phyloP scores from a whole-genome alignment of 1,140 invertebrate genomes.

The Manduca sexta region DNA sequence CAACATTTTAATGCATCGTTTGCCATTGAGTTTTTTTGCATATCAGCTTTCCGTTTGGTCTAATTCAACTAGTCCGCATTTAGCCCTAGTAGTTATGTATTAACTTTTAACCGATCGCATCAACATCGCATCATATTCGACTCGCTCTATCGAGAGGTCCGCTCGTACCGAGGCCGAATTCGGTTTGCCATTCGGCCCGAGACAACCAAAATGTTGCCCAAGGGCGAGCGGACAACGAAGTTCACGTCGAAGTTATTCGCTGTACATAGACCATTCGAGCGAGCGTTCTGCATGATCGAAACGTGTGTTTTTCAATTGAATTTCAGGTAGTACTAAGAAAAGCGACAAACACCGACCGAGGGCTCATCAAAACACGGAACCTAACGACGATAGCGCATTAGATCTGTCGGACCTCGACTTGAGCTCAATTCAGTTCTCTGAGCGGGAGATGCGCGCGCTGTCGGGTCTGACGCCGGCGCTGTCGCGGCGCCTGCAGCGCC shows the following conservation, averaged over 20 bases:
- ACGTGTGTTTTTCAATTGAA: slow-evolving; percentile 70
- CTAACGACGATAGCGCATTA: slow-evolving; percentile 65
- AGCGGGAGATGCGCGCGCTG: slow-evolving; percentile 77
- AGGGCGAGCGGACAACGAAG: slow-evolving; percentile 3
- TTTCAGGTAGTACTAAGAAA: slow-evolving; percentile 68
- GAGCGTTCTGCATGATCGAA: slow-evolving; percentile 72
- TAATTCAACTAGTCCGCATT: slow-evolving; percentile 42
- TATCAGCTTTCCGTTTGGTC: slow-evolving; percentile 52
- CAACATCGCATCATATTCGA: slow-evolving; percentile 10
- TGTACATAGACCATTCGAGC: slow-evolving; percentile 61
- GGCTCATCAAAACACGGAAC: slow-evolving; percentile 29
- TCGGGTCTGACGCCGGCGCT: slow-evolving; percentile 67
- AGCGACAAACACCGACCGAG: slow-evolving; percentile 37
- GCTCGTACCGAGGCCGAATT: not conserved
- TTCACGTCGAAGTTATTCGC: slow-evolving; percentile 23
- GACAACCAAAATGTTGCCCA: slow-evolving; percentile 3
- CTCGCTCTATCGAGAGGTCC: not conserved
- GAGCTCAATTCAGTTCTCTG: slow-evolving; percentile 77
- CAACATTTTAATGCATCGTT: slow-evolving; percentile 70
- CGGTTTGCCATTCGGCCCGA: not conserved
- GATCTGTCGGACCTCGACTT: slow-evolving; percentile 78
- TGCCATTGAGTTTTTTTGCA: slow-evolving; percentile 51
- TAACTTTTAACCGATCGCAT: slow-evolving; percentile 58
- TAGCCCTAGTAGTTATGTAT: slow-evolving; percentile 36
- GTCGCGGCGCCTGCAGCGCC: slow-evolving; percentile 35